phyloP scores from a whole-genome alignment of 2,113 vertebrate species.

The Tragelaphus imberbis region DNA sequence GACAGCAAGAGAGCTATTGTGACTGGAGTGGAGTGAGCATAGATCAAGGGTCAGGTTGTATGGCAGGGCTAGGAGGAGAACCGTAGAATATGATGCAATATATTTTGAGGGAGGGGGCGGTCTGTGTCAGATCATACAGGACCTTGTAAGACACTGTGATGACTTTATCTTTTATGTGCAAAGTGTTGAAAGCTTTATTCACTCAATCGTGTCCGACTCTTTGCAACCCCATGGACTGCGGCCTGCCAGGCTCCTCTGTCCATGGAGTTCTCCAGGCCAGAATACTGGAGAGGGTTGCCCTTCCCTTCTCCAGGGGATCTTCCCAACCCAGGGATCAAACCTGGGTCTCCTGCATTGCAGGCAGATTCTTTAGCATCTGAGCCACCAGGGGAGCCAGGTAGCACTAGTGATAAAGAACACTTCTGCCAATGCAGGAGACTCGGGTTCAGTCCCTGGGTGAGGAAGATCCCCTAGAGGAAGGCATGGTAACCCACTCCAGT shows the following conservation, averaged over 20 bases:
- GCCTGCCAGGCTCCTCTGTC: background rate
- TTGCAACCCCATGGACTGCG: background rate
- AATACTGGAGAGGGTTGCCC: background rate
- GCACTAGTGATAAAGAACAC: background rate
- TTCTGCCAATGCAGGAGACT: background rate
- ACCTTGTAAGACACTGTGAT: background rate
- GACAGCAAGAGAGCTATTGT: background rate
- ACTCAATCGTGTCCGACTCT: background rate
- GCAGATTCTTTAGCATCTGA: background rate
- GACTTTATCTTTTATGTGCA: background rate
- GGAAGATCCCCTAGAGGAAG: background rate
- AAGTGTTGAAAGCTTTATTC: background rate
- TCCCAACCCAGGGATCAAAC: background rate
- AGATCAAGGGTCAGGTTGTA: background rate
- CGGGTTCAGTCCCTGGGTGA: background rate
- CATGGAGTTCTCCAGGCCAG: background rate
- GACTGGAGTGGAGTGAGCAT: background rate
- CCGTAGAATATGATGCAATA: background rate
- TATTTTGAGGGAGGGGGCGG: rapidly evolving
- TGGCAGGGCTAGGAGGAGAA: background rate
- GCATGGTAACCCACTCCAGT: background rate
- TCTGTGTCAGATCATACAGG: background rate
- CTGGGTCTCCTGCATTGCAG: background rate
- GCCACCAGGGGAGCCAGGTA: background rate
- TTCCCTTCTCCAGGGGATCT: background rate